phyloP scores from a whole-genome alignment of 2,888 invertebrate species.

The Adineta ricciae region DNA sequence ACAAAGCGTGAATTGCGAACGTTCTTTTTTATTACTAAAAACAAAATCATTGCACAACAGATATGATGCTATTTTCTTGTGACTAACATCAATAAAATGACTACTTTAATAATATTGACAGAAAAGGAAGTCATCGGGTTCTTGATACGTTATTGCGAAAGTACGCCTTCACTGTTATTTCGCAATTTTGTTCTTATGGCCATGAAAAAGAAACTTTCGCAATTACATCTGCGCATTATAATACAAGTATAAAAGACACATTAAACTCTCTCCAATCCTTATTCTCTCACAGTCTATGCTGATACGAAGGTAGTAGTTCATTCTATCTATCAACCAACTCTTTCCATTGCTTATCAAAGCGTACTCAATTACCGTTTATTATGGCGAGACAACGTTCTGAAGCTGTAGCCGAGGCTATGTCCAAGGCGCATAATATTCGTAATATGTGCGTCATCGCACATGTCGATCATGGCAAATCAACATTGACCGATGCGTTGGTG shows the following conservation, averaged over 20 bases:
- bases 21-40: no score
- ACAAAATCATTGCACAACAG: no score
- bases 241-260: background rate
- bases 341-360: background rate
- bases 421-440: conserved; percentile 33
- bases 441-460: conserved; percentile 37
- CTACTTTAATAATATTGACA: no score
- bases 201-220: background rate
- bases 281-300: background rate
- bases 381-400: background rate
- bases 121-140: no score
- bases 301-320: background rate
- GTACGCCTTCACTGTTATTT: no score
- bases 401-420: conserved; percentile 4
- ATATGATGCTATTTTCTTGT: no score
- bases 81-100: no score
- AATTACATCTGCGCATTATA: background rate
- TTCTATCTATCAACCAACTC: background rate
- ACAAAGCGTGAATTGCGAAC: no score
- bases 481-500: conserved; percentile 36
- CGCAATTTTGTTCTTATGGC: no score
- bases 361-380: background rate
- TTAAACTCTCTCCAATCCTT: background rate
- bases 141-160: no score
- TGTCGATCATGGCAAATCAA: conserved; percentile 38